Percentiles rank a stretch among this genome's conserved stretches.
Evolutionary conservation across 2,797 vertebrate genomes (phyloP).

Genomic region (Labeo calbasu): DNA sequence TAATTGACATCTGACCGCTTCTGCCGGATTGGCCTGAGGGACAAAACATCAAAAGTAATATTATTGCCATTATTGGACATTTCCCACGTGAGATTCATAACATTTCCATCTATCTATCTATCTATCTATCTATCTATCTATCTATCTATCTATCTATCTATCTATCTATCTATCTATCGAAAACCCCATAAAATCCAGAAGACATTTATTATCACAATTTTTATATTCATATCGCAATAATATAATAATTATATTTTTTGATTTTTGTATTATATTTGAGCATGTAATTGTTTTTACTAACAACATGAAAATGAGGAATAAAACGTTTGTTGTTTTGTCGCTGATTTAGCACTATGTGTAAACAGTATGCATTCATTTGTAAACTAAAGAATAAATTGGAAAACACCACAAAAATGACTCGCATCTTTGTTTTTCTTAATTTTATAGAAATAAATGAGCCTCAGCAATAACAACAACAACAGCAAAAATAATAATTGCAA

Average conservation of each 20-base stretch:
- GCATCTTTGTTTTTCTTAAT: not conserved
- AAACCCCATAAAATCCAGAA: not conserved
- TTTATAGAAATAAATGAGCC: not conserved
- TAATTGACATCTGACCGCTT: conserved; percentile 53
- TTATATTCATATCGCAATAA: not conserved
- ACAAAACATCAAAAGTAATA: conserved; percentile 45
- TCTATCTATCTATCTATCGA: too few relatives aligned
- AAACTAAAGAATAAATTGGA: not conserved
- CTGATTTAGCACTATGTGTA: not conserved
- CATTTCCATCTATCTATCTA: conserved; percentile 18
- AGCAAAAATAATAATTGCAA: not conserved
- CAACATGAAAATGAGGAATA: not conserved
- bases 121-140: conserved; percentile 28
- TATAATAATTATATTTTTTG: too few relatives aligned
- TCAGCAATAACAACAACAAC: not conserved
- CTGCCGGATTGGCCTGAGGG: conserved; percentile 40
- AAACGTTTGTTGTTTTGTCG: not conserved
- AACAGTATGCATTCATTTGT: not conserved
- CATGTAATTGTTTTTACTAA: not conserved
- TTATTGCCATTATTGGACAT: conserved; percentile 13
- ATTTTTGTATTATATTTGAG: not conserved
- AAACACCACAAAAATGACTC: not conserved
- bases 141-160: conserved; percentile 13
- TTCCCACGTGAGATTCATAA: conserved; percentile 3
- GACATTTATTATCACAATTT: not conserved